Evolutionary conservation across 2,113 vertebrate genomes (phyloP).

Genomic region (Cavia porcellus): DNA sequence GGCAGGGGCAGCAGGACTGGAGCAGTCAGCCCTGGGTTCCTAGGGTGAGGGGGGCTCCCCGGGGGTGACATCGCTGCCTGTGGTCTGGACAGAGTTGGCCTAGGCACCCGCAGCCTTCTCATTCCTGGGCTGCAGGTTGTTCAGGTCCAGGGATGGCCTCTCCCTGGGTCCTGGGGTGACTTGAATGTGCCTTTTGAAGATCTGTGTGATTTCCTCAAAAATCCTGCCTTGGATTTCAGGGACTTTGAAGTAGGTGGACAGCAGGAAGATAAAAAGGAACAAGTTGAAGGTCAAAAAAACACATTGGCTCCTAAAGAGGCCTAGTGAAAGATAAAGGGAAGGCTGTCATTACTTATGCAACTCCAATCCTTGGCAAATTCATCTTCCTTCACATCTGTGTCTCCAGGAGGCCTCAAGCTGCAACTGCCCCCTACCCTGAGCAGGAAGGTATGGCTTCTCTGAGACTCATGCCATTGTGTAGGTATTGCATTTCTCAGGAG

Average conservation of each 20-base stretch:
- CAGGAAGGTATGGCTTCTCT: not conserved
- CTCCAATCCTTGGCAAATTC: not conserved
- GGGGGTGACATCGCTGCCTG: constrained; percentile 61
- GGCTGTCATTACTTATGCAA: not conserved
- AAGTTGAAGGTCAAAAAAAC: constrained; percentile 93
- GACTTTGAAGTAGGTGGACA: constrained; percentile 97
- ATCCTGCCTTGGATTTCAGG: constrained; percentile 97
- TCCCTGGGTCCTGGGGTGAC: constrained; percentile 84
- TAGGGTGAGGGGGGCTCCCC: constrained; percentile 66
- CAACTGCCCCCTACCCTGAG: too few relatives aligned
- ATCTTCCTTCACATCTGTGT: not conserved
- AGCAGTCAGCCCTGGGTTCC: constrained; percentile 78
- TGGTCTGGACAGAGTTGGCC: not conserved
- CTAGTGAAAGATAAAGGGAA: constrained; percentile 81
- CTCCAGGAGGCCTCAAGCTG: not conserved
- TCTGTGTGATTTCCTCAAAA: constrained; percentile 94
- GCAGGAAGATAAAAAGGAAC: constrained; percentile 93
- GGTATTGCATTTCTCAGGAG: not conserved
- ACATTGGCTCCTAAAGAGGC: too few relatives aligned
- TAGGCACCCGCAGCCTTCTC: constrained; percentile 19
- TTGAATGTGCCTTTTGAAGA: constrained; percentile 87
- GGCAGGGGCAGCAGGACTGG: constrained; percentile 84
- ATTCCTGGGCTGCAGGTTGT: constrained; percentile 78
- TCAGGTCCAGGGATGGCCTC: constrained; percentile 87
- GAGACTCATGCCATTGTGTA: not conserved